Evolutionary conservation across 2,888 invertebrate genomes (phyloP).

Genomic region (Automeris io): DNA sequence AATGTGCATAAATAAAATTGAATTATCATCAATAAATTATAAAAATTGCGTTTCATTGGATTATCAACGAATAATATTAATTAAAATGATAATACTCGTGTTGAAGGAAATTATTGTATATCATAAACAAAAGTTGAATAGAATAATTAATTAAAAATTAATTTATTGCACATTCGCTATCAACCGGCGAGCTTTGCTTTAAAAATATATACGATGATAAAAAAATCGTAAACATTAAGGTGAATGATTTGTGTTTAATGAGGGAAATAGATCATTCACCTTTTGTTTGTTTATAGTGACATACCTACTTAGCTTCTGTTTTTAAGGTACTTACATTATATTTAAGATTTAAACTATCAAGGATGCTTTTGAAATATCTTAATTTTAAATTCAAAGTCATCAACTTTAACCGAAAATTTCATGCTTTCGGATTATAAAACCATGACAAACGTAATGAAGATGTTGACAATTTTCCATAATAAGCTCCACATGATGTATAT

Average conservation of each 20-base stretch:
- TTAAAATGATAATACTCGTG: conserved; percentile 38
- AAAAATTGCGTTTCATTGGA: conserved; percentile 20
- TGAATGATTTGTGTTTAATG: conserved; percentile 36
- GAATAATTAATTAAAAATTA: conserved; percentile 50
- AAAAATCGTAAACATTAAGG: conserved; percentile 41
- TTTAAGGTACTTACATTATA: too few relatives aligned
- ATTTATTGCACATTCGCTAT: conserved; percentile 41
- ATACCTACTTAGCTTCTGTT: background rate
- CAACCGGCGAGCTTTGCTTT: conserved; percentile 25
- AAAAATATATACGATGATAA: conserved; percentile 43
- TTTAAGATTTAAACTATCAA: too few relatives aligned
- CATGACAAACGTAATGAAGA: conserved; percentile 54
- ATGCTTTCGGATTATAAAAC: conserved; percentile 22
- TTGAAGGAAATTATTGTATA: conserved; percentile 13
- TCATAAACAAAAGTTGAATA: conserved; percentile 53
- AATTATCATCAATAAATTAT: conserved; percentile 36
- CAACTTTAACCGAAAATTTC: conserved; percentile 8
- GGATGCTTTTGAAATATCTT: too few relatives aligned
- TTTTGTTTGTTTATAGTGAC: conserved; percentile 10
- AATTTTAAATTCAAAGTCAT: background rate
- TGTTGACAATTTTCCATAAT: conserved; percentile 61
- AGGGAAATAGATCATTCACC: conserved; percentile 24
- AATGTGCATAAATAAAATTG: conserved; percentile 19
- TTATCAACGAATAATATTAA: conserved; percentile 35
- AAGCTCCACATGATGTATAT: conserved; percentile 55